Percentiles rank a stretch among this genome's conserved stretches.
Evolutionary conservation across 2,888 invertebrate genomes (phyloP).

Genomic region (Cryptocheilus praepositus): DNA sequence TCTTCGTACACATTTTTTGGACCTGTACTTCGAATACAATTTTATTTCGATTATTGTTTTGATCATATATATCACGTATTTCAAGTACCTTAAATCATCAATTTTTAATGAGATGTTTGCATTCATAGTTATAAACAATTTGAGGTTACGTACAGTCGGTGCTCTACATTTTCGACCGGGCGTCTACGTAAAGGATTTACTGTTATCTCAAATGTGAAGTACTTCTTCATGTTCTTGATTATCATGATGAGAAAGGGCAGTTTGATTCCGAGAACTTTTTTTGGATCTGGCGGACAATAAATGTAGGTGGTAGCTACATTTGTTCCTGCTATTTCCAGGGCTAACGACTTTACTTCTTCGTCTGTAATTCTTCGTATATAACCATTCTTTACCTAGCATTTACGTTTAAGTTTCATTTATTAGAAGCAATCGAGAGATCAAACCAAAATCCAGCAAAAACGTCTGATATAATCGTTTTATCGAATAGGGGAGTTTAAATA

Average conservation of each 20-base stretch:
- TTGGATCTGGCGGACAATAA: conserved; percentile 93
- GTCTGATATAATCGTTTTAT: not conserved
- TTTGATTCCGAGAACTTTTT: conserved; percentile 91
- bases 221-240: conserved; percentile 97
- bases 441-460: conserved; percentile 17
- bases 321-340: conserved; percentile 94
- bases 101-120: no score
- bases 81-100: no score
- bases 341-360: conserved; percentile 96
- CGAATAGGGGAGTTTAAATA: not conserved
- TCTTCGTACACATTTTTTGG: no score
- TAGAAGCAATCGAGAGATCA: not conserved
- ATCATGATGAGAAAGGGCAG: conserved; percentile 96
- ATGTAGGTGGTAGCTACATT: conserved; percentile 98
- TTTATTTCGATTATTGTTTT: no score
- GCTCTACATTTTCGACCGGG: no score
- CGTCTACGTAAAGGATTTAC: conserved; percentile 76
- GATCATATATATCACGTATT: no score
- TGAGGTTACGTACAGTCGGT: no score
- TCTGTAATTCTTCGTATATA: conserved; percentile 95
- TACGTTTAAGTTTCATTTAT: conserved; percentile 12
- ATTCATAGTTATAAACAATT: no score
- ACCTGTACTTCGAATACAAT: no score
- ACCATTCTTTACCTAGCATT: conserved; percentile 86
- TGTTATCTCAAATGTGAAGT: conserved; percentile 99